Base-by-base conservation (phyloP, 2,113 vertebrate genomes). In the Neodontobutis hainanensis region DNA sequence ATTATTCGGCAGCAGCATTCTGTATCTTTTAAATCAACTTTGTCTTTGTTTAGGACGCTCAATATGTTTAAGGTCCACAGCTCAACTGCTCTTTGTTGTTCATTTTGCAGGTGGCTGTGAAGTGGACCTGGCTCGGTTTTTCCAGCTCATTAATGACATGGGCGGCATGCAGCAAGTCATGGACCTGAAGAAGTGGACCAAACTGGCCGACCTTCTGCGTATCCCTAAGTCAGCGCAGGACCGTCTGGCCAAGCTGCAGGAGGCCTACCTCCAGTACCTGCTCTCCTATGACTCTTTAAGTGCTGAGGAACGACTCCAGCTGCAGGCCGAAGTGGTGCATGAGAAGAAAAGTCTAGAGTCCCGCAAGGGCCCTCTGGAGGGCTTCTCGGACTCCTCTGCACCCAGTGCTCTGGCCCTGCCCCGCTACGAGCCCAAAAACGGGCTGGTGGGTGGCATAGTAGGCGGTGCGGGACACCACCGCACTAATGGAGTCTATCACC, bases 141-240 rank as follows among this genome's bases (percentile, higher is more conserved):
- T 98, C 84, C 97, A 98, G 90, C 92, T 99, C 88, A 97, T 99
- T 84, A 96, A 96, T 0, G 97, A 99, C 92, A 98, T 99, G 97
- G 97, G 97, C 5, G 97, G 97, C 88, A 99, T 99, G 97, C 97
- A 99, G 94, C 97, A 98, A 93, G 97, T 99, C 92, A 99, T 97
- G 93, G 97, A 99, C 94, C 95, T 97, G 93, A 99, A 99, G 93
- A 98, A 98, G 87, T 99, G 97, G 97, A 98, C 94, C 93, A 97
- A 97, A 89, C 93, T 99, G 83, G 97, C 97, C 44, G 97, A 99
- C 84, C 92, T 98, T 73, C 92, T 99, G 85, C 95, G 96, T 66
- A 97, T 99, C 91, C 97, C 97, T 32, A 96, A 94, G 89, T 97
- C 96, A 9, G 97, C 97, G 82, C 97, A 99, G 94, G 97, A 99